Percentiles rank a stretch among this genome's conserved stretches.
Conservation (phyloP, 2,113 vertebrate genomes). For the Alectura lathami region DNA sequence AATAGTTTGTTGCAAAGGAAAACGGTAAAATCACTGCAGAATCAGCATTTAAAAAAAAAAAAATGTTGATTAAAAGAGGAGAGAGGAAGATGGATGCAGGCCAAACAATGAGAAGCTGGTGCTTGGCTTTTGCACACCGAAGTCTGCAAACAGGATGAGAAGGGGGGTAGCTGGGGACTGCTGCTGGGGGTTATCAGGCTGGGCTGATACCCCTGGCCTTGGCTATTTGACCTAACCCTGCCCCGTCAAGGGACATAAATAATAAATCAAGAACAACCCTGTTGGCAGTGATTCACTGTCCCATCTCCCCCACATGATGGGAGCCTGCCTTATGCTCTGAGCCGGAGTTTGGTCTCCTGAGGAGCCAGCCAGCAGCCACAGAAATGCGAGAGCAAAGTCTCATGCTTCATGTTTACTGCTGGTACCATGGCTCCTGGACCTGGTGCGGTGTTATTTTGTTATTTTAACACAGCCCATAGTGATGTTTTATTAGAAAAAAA, state of each 20-base stretch:
- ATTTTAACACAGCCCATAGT: background rate
- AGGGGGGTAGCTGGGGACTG: background rate
- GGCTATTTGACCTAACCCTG: background rate
- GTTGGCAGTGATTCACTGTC: background rate
- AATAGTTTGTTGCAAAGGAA: constrained; percentile 19
- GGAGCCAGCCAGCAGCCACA: background rate
- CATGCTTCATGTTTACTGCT: background rate
- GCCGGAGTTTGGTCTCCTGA: background rate
- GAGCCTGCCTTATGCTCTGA: background rate
- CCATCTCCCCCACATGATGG: background rate
- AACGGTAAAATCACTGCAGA: background rate
- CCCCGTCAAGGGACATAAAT: background rate
- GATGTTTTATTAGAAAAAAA: background rate
- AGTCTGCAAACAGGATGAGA: background rate
- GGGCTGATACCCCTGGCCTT: background rate
- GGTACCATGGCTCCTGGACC: background rate
- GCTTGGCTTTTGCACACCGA: background rate
- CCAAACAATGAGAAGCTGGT: background rate
- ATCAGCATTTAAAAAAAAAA: background rate
- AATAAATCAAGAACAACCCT: too few species aligned
- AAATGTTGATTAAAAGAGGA: background rate
- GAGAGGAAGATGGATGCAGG: background rate
- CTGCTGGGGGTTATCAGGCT: background rate
- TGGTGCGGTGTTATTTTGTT: background rate
- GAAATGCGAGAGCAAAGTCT: background rate